Base-by-base conservation (phyloP, 2,797 vertebrate species). In the Gallinago solitaria region DNA sequence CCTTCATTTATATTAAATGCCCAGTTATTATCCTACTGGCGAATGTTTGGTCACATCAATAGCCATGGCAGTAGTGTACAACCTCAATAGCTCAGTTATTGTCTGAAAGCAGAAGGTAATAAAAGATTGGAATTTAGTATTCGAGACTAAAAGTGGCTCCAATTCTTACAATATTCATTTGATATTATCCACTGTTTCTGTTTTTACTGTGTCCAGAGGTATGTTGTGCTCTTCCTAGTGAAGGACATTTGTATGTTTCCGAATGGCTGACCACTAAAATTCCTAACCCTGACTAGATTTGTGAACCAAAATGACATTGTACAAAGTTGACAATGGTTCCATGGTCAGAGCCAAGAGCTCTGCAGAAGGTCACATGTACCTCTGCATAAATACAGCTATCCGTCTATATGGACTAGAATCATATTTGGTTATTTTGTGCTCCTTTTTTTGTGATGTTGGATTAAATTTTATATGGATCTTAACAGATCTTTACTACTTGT, bases 211-310 rank as follows among this genome's bases (percentile, higher is more conserved):
- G 16, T 65, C 45, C 68, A 87, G 57, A 82, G 7, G 9, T 63
- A 39, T 7, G 15, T 15, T 53, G 5, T n/a, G 12, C 4, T 65
- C 21, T 61, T 45, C 53, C 35, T 59, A 54, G 9, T 25, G 12
- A 77, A 73, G 18, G 12, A 41, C 7, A 4, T 1, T 1, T 39
- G 7, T 27, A 32, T 0, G 0, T 67, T 53, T 73, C 17, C 28
- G 13, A 75, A 70, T 0, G 0, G 30, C 65, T 54, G 74, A n/a
- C 16, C 45, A 24, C 41, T 51, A 41, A 54, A 81, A 45, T 73
- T 18, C n/a, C 28, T 35, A 56, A 53, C 5, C 3, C 39, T 53
- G 48, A 33, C 50, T 64, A 68, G 12, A 37, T 30, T 41, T 61
- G 27, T 48, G 33, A 68, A 61, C 23, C 4, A 33, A 68, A 89